phyloP scores from a whole-genome alignment of 2,888 invertebrate species.

The Metallyticus violacea region DNA sequence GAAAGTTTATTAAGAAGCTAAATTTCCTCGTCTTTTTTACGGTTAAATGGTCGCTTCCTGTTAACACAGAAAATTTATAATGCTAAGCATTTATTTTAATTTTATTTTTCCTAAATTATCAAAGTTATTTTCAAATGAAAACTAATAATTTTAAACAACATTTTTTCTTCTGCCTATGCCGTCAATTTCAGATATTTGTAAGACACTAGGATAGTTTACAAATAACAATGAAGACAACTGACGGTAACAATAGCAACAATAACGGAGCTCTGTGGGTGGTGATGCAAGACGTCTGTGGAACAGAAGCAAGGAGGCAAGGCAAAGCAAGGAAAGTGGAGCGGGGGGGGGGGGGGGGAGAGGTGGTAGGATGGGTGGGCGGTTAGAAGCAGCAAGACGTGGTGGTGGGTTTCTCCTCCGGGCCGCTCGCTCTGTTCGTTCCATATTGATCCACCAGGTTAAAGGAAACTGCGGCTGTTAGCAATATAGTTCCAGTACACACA shows the following conservation, averaged over 20 bases:
- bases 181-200: no score
- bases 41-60: no score
- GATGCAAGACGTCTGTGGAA: background rate
- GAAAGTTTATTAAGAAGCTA: no score
- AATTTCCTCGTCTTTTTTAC: no score
- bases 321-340: background rate
- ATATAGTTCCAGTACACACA: conserved; percentile 19
- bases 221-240: background rate
- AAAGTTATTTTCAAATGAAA: no score
- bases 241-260: background rate
- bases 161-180: no score
- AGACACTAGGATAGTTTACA: no score
- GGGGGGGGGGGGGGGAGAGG: background rate
- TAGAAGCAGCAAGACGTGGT: background rate
- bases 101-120: no score
- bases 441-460: conserved; percentile 20
- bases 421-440: background rate
- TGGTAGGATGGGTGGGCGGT: background rate
- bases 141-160: no score
- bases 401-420: background rate
- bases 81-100: no score
- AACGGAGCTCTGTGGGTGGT: background rate
- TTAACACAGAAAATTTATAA: no score
- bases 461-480: conserved; percentile 21
- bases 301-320: background rate